Base-by-base conservation (phyloP, 2,888 invertebrate genomes). In the Molorchus minor region DNA sequence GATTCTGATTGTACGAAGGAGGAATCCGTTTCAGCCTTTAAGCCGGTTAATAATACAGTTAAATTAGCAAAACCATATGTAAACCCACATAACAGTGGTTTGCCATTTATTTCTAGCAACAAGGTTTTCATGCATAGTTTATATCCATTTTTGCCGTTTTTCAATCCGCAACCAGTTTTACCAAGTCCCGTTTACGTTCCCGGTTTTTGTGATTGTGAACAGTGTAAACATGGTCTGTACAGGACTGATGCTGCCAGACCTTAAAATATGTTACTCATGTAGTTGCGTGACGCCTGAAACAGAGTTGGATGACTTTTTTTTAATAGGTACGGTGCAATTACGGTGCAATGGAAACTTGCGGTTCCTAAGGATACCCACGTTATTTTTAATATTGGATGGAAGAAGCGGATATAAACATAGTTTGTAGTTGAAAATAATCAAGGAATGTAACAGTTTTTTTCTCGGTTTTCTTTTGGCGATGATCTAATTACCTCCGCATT, bases 161-260 rank as follows among this genome's bases (percentile, higher is more conserved):
- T 66, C 38, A 66, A 66, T 38, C 58, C 64, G 0, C 79, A 79
- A 40, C 80, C 79, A 1, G 75, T 81, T 29, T 61, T 81, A 38
- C 78, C 80, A 1, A 80, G 79, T 71, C 79, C 80, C 0, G 79
- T 81, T n/a, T 80, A 81, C 62, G 79, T 81, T 3, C 80, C 80
- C 2, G 79, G 80, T 17, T 79, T 81, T 69, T 81, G 81, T 56
- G 81, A 81, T 59, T 81, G 81, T 61, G 80, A 81, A 15, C 80
- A 81, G 65, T 81, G 81, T 58, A 80, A 80, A 61, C 78, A 78
- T 64, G 74, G 70, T 36, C 61, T 78, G 35, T 79, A 79, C 51
- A 62, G 75, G 44, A 65, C 76, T 17, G 79, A 77, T 40, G 73
- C 70, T 36, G 66, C 72, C 46, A 69, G 60, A 20, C 63, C 60